phyloP scores from a whole-genome alignment of 1,140 invertebrate genomes.

The Hirudo medicinalis region DNA sequence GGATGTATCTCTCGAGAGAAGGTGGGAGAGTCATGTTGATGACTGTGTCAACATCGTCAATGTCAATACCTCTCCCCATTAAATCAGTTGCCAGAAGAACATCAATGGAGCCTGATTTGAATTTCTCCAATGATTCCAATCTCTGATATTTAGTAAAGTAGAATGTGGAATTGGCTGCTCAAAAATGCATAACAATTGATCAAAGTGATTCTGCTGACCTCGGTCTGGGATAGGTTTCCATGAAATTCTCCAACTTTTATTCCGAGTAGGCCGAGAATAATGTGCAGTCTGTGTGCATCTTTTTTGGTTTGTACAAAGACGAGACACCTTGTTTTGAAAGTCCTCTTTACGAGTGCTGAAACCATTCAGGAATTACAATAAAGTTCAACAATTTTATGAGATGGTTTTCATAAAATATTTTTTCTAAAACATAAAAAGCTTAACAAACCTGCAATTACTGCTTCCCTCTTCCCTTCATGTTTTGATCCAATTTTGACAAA shows the following conservation, averaged over 20 bases:
- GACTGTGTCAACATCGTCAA: conserved; percentile 82
- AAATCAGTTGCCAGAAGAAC: conserved; percentile 89
- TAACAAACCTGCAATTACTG: conserved; percentile 57
- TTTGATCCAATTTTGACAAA: conserved; percentile 73
- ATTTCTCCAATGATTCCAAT: conserved; percentile 71
- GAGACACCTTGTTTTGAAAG: conserved; percentile 81
- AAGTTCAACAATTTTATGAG: too few relatives aligned
- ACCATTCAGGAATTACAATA: conserved; percentile 15
- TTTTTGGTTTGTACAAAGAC: conserved; percentile 92
- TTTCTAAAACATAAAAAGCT: not conserved
- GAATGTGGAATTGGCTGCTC: too few relatives aligned
- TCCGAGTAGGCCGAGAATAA: conserved; percentile 74
- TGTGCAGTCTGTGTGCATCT: conserved; percentile 77
- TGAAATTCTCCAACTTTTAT: conserved; percentile 80
- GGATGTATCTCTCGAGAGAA: conserved; percentile 87
- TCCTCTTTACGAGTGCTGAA: conserved; percentile 70
- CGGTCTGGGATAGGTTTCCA: conserved; percentile 78
- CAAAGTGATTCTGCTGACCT: conserved; percentile 26
- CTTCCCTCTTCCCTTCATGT: conserved; percentile 75
- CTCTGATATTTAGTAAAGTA: conserved; percentile 47
- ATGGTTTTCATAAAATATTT: too few relatives aligned
- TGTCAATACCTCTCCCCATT: conserved; percentile 88
- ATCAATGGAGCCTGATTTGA: conserved; percentile 76
- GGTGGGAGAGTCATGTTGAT: conserved; percentile 92
- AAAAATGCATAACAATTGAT: too few relatives aligned